Evolutionary conservation across 2,113 vertebrate species (phyloP).

Genomic region (Petrocephalus zakoni): DNA sequence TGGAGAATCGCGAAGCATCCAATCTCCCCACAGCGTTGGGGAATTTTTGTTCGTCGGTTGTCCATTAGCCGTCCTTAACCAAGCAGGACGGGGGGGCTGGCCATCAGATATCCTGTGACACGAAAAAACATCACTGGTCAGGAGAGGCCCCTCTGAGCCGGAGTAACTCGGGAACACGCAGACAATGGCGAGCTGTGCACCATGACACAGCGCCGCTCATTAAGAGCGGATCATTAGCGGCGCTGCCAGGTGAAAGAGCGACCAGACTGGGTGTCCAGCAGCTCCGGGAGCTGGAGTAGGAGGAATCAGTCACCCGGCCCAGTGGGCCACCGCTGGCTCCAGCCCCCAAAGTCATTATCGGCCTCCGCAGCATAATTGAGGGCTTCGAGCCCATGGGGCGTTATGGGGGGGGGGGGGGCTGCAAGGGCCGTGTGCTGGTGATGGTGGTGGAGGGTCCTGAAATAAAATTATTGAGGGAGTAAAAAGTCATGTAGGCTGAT

Average conservation of each 20-base stretch:
- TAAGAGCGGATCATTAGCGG: slow-evolving; percentile 42
- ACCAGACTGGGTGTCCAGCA: slow-evolving; percentile 25
- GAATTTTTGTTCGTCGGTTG: neutral
- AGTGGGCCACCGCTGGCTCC: neutral
- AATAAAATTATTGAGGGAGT: slow-evolving; percentile 33
- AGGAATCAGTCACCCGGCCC: slow-evolving; percentile 9
- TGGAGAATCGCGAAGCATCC: neutral
- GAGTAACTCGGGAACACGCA: slow-evolving; percentile 6
- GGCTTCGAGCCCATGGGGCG: slow-evolving; percentile 23
- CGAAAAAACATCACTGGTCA: neutral
- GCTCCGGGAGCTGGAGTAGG: slow-evolving; percentile 3
- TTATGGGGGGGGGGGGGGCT: neutral
- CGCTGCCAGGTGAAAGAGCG: slow-evolving; percentile 38
- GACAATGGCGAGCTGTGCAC: slow-evolving; percentile 39
- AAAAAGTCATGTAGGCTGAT: slow-evolving; percentile 36
- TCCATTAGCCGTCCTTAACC: neutral
- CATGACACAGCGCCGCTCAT: slow-evolving; percentile 46
- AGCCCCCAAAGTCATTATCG: slow-evolving; percentile 26
- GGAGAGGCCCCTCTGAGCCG: slow-evolving; percentile 21
- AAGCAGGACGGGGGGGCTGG: neutral
- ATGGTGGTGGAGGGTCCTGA: slow-evolving; percentile 19
- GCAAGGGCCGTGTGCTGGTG: neutral
- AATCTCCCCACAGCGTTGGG: neutral
- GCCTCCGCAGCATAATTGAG: neutral
- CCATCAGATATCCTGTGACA: neutral